These are phyloP conservation scores for Australoheros facetus DNA, from an alignment of 2,797 vertebrate species.

Conservation along the genomic window DNA sequence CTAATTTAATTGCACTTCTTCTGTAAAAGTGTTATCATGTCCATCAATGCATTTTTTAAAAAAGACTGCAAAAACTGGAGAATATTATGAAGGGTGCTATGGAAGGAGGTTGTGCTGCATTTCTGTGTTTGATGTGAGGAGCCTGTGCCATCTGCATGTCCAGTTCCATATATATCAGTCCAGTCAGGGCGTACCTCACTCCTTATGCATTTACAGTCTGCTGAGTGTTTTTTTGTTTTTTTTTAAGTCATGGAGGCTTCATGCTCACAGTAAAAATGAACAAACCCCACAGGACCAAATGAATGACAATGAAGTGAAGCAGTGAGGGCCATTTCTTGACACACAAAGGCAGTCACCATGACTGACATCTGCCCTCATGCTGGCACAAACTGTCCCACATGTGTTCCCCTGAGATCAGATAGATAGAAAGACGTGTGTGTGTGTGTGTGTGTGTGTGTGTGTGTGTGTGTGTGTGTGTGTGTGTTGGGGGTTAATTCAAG, in stretches of 20 bases:
- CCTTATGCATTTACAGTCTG: neutral
- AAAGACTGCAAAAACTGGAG: too few species aligned
- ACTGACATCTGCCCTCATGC: constrained; percentile 86
- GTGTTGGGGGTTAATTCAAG: constrained; percentile 22
- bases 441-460: neutral
- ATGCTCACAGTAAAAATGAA: constrained; percentile 62
- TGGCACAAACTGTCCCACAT: constrained; percentile 79
- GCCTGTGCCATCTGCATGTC: neutral
- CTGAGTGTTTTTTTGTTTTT: neutral
- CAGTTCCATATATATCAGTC: neutral
- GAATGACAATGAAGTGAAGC: constrained; percentile 87
- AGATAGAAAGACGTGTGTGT: constrained; percentile 23
- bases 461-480: neutral
- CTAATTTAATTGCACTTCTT: too few species aligned
- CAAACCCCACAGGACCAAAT: constrained; percentile 73
- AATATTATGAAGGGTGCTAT: too few species aligned
- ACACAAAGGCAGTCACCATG: constrained; percentile 78
- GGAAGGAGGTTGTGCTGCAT: too few species aligned
- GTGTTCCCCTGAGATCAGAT: constrained; percentile 41
- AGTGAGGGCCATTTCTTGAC: constrained; percentile 75
- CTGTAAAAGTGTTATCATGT: neutral
- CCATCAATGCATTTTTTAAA: neutral
- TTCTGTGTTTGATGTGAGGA: too few species aligned
- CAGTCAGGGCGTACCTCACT: neutral
- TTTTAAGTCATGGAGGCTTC: neutral